phyloP scores from a whole-genome alignment of 2,113 vertebrate species.

The Limanda limanda region DNA sequence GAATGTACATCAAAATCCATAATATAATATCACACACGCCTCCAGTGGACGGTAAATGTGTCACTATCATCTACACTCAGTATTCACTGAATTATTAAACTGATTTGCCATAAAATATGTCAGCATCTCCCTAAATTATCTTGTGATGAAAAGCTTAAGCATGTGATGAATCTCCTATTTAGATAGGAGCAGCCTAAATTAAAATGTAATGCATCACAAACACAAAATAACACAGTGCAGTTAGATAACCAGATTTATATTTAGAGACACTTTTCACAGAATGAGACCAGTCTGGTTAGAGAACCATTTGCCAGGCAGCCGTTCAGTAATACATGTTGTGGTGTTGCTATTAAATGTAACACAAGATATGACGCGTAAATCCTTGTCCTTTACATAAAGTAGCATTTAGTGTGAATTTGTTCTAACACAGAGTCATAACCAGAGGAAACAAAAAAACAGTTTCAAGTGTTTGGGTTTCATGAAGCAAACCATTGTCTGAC shows the following conservation, averaged over 20 bases:
- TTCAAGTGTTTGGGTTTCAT: neutral
- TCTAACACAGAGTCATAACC: neutral
- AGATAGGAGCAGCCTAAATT: slow-evolving; percentile 1
- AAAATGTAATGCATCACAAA: slow-evolving; percentile 3
- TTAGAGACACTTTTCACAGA: neutral
- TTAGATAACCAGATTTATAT: slow-evolving; percentile 21
- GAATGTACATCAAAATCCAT: neutral
- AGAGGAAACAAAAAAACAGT: neutral
- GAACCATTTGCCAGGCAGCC: slow-evolving; percentile 1
- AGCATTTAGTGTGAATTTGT: neutral
- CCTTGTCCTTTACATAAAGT: neutral
- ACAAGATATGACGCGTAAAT: neutral
- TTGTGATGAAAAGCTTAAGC: neutral
- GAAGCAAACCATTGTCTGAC: neutral
- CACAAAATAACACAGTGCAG: neutral
- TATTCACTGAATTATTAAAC: neutral
- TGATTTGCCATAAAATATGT: neutral
- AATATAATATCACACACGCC: neutral
- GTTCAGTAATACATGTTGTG: neutral
- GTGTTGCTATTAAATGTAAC: neutral
- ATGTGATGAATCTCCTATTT: slow-evolving; percentile 1
- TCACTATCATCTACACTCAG: slow-evolving; percentile 3
- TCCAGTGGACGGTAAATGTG: neutral
- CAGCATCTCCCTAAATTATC: neutral
- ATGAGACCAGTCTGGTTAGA: slow-evolving; percentile 1